Percentiles rank a stretch among this genome's conserved stretches.
phyloP scores from a whole-genome alignment of 1,140 invertebrate species.

The Solen grandis region DNA sequence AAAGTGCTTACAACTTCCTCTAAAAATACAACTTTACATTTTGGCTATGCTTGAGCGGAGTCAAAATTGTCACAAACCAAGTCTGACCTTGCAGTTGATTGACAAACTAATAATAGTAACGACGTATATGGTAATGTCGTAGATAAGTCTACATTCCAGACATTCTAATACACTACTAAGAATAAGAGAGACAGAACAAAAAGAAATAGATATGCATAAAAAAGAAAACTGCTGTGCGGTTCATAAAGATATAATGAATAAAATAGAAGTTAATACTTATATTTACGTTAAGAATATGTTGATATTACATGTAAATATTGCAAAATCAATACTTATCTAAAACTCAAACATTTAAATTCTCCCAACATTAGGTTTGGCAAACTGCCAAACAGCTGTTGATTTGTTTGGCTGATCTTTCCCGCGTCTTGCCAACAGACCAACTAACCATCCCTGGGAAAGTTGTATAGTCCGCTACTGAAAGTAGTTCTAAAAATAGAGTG shows the following conservation, averaged over 20 bases:
- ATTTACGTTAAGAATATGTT: too few relatives aligned
- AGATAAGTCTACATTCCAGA: constrained; percentile 60
- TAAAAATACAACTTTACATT: too few relatives aligned
- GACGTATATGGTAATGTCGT: constrained; percentile 56
- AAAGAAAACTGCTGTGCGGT: too few relatives aligned
- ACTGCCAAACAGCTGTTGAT: constrained; percentile 59
- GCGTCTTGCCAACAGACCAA: constrained; percentile 57
- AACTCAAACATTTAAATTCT: constrained; percentile 30
- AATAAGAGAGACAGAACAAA: constrained; percentile 44
- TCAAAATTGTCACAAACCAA: too few relatives aligned
- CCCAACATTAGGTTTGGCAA: constrained; percentile 51
- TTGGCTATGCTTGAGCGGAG: too few relatives aligned
- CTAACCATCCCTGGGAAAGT: constrained; percentile 41
- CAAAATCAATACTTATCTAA: too few relatives aligned
- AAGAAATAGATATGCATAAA: too few relatives aligned
- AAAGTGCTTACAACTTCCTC: too few relatives aligned
- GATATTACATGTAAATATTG: too few relatives aligned
- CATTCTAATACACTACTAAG: constrained; percentile 53
- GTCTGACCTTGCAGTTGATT: too few relatives aligned
- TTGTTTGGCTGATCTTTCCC: constrained; percentile 57
- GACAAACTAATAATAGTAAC: constrained; percentile 57
- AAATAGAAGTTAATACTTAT: too few relatives aligned
- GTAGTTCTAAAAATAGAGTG: constrained; percentile 26
- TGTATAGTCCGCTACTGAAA: constrained; percentile 20
- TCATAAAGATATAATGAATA: too few relatives aligned